Evolutionary conservation across 2,113 vertebrate genomes (phyloP), one percentile per base, ranked within the genome.

Genomic region (Anseranas semipalmata): DNA sequence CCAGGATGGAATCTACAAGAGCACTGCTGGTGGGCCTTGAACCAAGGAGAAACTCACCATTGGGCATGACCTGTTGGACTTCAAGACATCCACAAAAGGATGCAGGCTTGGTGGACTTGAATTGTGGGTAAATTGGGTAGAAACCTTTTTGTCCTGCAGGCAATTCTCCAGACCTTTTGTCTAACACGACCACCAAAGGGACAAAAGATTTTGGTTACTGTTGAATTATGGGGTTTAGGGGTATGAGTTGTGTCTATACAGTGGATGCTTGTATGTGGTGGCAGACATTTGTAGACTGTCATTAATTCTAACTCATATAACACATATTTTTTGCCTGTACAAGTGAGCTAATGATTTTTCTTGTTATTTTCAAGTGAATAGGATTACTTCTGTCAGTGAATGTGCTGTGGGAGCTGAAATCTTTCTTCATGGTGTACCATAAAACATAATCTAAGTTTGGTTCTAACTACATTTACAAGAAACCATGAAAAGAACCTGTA

Each of bases 191-290:
- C 37, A 18, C 18, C 53, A 17, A 79, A 55, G 14, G 25, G 25
- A 52, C 8, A 56, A 35, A 78, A 12, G 14, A 67, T 48, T 84
- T 52, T 53, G 25, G 12, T 46, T 70, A n/a, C 27, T 55, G 62
- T 41, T 24, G 20, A 53, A 1, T 9, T 24, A 30, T 2, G 3
- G 43, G 17, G 12, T 62, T 92, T 85, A 43, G 0, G 0, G 48
- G 30, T 19, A 58, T 7, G 46, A 14, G 8, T 63, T 85, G 8
- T 55, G 75, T 18, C 43, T 24, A 4, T 19, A 55, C 45, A 84
- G 20, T 4, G 52, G 53, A 45, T 10, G 16, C 30, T 32, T 68
- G 10, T 5, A 5, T 67, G 52, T 52, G 28, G 19, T 73, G 39
- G 24, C 50, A 72, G 6, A 55, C 68, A 53, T 30, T 18, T 56